A percentile compares a stretch with the other conserved stretches of the same genome.
Conservation (phyloP, 2,888 invertebrate species). For the Drosophila merina region DNA sequence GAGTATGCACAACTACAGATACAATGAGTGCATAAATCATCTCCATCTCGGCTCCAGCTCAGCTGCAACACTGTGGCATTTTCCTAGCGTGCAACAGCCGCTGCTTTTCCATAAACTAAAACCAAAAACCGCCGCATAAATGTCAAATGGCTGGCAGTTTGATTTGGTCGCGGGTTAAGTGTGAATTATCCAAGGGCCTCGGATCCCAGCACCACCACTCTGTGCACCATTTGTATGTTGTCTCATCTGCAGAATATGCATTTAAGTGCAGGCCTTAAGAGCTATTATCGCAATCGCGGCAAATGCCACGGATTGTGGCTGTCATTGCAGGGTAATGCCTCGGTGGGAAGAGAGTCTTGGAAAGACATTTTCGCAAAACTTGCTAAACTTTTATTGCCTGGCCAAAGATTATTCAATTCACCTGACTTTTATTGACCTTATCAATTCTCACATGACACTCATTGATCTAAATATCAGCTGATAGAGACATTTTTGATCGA, state of each 20-base stretch:
- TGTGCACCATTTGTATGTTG: constrained; percentile 16
- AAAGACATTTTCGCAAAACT: background rate
- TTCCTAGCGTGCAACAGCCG: constrained; percentile 38
- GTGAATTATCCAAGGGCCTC: constrained; percentile 66
- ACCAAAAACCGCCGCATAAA: constrained; percentile 58
- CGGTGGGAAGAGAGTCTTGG: constrained; percentile 12
- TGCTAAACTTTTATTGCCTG: background rate
- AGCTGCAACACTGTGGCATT: constrained; percentile 40
- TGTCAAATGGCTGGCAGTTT: constrained; percentile 77
- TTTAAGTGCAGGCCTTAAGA: constrained; percentile 69
- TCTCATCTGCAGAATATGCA: constrained; percentile 66
- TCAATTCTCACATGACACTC: constrained; percentile 1
- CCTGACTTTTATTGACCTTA: background rate
- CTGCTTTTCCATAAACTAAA: constrained; percentile 8
- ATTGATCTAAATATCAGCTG: background rate
- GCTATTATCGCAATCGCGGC: constrained; percentile 74
- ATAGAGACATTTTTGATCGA: constrained; percentile 11
- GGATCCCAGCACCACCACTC: constrained; percentile 2
- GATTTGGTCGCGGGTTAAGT: constrained; percentile 74
- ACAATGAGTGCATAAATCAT: constrained; percentile 81
- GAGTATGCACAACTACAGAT: constrained; percentile 47
- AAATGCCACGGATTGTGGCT: constrained; percentile 75
- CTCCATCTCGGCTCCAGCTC: constrained; percentile 44
- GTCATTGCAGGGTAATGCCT: constrained; percentile 45
- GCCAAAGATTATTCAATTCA: background rate